These are phyloP conservation scores for Clupea harengus DNA, from an alignment of 2,113 vertebrate genomes.

Conservation along the genomic window DNA sequence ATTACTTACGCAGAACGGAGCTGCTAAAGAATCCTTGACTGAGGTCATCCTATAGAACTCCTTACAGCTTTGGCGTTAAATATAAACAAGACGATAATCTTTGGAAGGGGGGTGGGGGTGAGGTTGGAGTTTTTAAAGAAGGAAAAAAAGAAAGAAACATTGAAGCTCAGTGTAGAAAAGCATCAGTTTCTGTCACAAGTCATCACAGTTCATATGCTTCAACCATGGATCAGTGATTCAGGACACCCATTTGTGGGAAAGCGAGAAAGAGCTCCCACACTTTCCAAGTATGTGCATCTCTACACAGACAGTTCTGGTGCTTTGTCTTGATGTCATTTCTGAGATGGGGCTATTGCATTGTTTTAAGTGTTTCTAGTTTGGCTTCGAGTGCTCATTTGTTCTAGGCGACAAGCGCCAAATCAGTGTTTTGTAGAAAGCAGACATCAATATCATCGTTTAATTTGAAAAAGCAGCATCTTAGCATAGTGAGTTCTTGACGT, in stretches of 20 bases:
- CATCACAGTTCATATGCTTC: neutral
- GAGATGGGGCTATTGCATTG: neutral
- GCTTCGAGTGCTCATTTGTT: neutral
- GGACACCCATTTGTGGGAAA: neutral
- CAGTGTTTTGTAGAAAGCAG: neutral
- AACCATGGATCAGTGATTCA: conserved; percentile 5
- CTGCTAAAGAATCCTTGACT: neutral
- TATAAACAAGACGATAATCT: neutral
- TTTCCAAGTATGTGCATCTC: conserved; percentile 1
- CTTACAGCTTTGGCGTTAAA: neutral
- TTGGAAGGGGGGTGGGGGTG: neutral
- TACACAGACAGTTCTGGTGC: neutral
- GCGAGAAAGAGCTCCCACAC: neutral
- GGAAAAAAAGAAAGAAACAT: neutral
- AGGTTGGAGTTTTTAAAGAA: neutral
- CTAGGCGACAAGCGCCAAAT: neutral
- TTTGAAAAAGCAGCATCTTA: neutral
- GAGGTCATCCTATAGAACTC: neutral
- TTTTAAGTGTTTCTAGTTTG: neutral
- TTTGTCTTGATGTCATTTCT: neutral
- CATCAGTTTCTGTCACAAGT: neutral
- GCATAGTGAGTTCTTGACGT: neutral
- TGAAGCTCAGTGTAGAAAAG: neutral
- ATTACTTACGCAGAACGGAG: neutral
- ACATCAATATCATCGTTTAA: neutral